These are phyloP conservation scores for Melanaphis sacchari DNA, from an alignment of 1,140 invertebrate genomes.

Conservation along the genomic window DNA sequence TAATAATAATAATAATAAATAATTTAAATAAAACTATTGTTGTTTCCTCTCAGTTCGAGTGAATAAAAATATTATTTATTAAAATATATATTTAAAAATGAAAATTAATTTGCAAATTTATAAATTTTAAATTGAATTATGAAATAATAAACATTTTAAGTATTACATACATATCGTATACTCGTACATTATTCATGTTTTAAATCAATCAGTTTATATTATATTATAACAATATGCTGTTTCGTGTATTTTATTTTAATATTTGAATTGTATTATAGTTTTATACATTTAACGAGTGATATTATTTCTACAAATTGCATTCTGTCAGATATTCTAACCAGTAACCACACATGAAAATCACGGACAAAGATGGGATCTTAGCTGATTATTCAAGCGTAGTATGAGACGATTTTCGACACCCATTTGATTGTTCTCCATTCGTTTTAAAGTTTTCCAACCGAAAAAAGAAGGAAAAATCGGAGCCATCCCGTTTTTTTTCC, in stretches of 20 bases:
- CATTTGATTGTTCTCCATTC: slow-evolving; percentile 5
- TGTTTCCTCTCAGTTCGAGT: background rate
- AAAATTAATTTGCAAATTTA: background rate
- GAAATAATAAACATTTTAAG: background rate
- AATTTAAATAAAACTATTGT: background rate
- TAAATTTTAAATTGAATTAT: background rate
- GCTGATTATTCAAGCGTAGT: slow-evolving; percentile 22
- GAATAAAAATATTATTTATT: background rate
- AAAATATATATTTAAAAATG: too few species aligned
- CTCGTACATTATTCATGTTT: background rate
- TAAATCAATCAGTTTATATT: background rate
- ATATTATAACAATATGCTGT: background rate
- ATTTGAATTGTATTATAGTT: background rate
- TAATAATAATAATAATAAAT: too few species aligned
- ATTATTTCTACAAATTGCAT: slow-evolving; percentile 10
- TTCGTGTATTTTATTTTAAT: background rate
- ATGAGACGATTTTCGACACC: slow-evolving; percentile 40
- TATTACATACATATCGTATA: background rate
- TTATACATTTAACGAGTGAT: background rate
- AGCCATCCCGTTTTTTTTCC: slow-evolving; percentile 17
- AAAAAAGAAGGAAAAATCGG: slow-evolving; percentile 26
- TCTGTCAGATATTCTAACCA: slow-evolving; percentile 18
- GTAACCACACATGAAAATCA: background rate
- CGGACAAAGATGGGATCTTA: background rate
- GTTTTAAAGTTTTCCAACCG: slow-evolving; percentile 45